Conservation (phyloP, 2,797 vertebrate genomes). For the Distichodus sexfasciatus region DNA sequence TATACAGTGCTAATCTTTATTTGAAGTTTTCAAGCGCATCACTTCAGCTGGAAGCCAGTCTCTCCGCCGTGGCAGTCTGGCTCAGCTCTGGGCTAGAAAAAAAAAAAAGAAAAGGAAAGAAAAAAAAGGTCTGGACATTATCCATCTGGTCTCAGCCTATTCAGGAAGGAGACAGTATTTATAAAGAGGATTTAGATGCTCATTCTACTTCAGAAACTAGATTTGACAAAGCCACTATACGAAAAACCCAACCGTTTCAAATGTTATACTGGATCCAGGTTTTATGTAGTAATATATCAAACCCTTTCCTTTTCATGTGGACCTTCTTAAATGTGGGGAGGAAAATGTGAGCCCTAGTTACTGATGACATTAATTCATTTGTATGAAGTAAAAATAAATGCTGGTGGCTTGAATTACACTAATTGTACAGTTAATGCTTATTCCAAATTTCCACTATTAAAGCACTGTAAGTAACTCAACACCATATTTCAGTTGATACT, state of each 20-base stretch:
- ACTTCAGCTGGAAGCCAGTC: conserved; percentile 58
- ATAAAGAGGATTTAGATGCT: conserved; percentile 18
- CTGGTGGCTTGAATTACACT: neutral
- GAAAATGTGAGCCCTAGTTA: conserved; percentile 1
- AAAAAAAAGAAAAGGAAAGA: no score
- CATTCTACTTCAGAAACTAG: conserved; percentile 4
- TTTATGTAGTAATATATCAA: no score
- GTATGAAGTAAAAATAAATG: conserved; percentile 11
- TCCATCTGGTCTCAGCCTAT: conserved; percentile 51
- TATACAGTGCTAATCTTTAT: conserved; percentile 57
- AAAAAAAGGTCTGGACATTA: conserved; percentile 45
- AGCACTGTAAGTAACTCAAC: neutral
- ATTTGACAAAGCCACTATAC: neutral
- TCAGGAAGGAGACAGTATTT: conserved; percentile 30
- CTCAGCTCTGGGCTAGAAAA: conserved; percentile 51
- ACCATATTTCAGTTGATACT: neutral
- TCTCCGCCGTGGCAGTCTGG: conserved; percentile 34
- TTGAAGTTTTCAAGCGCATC: conserved; percentile 57
- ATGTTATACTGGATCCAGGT: neutral
- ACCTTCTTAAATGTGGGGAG: neutral
- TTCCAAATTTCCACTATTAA: neutral
- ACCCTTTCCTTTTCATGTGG: neutral
- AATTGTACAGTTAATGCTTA: neutral
- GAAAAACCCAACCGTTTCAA: neutral
- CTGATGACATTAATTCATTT: conserved; percentile 8